Conservation (phyloP, 2,888 invertebrate species). For the Campaea margaritaria region DNA sequence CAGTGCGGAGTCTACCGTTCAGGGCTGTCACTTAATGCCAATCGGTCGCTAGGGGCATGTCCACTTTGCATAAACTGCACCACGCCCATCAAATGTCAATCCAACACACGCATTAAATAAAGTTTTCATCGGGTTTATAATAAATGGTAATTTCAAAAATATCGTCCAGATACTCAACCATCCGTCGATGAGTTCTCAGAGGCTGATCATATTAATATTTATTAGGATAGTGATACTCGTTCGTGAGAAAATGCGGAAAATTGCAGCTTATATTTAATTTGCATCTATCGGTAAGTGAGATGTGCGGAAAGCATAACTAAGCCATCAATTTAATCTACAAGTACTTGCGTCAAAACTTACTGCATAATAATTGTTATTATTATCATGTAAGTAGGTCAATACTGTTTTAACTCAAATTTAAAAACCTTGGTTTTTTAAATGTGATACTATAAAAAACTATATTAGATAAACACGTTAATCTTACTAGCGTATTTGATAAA, state of each 20-base stretch:
- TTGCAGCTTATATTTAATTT: conserved; percentile 23
- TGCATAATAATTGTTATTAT: no score
- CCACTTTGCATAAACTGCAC: conserved; percentile 66
- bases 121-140: conserved; percentile 51
- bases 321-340: background rate
- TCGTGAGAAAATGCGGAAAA: conserved; percentile 38
- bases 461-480: no score
- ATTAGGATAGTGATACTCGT: conserved; percentile 38
- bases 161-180: conserved; percentile 35
- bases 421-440: no score
- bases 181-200: conserved; percentile 44
- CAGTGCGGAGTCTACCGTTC: conserved; percentile 49
- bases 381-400: no score
- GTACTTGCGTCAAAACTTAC: background rate
- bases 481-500: no score
- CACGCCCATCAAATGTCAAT: conserved; percentile 71
- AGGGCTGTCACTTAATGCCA: conserved; percentile 23
- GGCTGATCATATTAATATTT: conserved; percentile 45
- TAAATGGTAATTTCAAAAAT: conserved; percentile 54
- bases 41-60: conserved; percentile 23
- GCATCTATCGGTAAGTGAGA: conserved; percentile 8
- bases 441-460: no score
- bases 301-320: conserved; percentile 6
- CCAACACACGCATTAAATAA: conserved; percentile 41
- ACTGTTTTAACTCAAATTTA: no score